These are phyloP conservation scores for Melinopterus prodromus DNA, from an alignment of 2,888 invertebrate genomes.

Conservation along the genomic window DNA sequence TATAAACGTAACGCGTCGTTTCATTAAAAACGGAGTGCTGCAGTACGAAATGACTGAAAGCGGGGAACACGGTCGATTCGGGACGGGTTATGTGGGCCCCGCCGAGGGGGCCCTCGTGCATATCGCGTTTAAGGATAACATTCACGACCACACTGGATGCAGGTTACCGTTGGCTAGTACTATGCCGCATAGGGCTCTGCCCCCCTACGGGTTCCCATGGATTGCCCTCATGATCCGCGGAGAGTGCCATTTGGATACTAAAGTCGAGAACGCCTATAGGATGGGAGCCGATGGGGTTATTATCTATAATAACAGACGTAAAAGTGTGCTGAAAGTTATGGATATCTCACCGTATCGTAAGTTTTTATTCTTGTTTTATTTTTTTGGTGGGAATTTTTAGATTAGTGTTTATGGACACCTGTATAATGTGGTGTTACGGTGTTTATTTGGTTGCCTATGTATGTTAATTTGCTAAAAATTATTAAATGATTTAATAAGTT, in stretches of 20 bases:
- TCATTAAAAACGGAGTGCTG: constrained; percentile 55
- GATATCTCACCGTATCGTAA: constrained; percentile 11
- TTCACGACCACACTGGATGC: constrained; percentile 72
- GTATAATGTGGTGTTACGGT: not conserved
- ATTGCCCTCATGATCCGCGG: constrained; percentile 83
- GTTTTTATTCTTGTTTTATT: not conserved
- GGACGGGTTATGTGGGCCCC: constrained; percentile 72
- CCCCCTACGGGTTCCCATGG: constrained; percentile 70
- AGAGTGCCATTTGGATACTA: constrained; percentile 82
- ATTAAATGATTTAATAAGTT: too few relatives aligned
- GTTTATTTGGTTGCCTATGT: too few relatives aligned
- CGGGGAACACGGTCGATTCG: constrained; percentile 65
- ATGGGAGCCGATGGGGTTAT: constrained; percentile 82
- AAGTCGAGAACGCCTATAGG: constrained; percentile 78
- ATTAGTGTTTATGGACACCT: not conserved
- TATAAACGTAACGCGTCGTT: constrained; percentile 67
- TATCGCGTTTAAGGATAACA: constrained; percentile 65
- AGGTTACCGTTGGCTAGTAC: constrained; percentile 66
- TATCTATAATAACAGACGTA: constrained; percentile 79
- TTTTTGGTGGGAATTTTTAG: not conserved
- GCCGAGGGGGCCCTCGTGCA: constrained; percentile 77
- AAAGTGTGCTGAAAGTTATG: constrained; percentile 4
- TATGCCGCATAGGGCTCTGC: constrained; percentile 59
- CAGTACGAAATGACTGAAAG: constrained; percentile 45
- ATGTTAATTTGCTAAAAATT: too few relatives aligned